Percentiles rank a stretch among this genome's conserved stretches.
Conservation (phyloP, 2,888 invertebrate genomes). For the Apotomis capreana region DNA sequence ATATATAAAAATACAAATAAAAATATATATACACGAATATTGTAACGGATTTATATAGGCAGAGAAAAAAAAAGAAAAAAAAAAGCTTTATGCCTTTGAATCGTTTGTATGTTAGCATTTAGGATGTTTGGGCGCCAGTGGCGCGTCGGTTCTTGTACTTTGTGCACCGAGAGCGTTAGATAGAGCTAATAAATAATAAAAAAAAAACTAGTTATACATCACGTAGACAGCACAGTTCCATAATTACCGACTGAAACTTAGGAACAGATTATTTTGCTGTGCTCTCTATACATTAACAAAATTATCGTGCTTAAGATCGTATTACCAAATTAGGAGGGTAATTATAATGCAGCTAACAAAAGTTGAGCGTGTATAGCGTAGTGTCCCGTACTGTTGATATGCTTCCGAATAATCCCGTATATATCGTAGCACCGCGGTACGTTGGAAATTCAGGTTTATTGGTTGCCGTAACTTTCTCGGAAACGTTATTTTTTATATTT, state of each 20-base stretch:
- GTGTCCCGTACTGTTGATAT: constrained; percentile 66
- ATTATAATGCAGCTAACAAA: constrained; percentile 52
- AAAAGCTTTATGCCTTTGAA: constrained; percentile 81
- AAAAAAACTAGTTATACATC: constrained; percentile 60
- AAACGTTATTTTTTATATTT: constrained; percentile 58
- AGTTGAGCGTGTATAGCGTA: constrained; percentile 63
- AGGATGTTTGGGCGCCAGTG: constrained; percentile 69
- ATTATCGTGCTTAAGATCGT: constrained; percentile 72
- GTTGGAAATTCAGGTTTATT: constrained; percentile 54
- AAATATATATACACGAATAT: constrained; percentile 83
- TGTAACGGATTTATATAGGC: constrained; percentile 78
- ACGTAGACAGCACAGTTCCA: constrained; percentile 56
- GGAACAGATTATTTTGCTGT: constrained; percentile 47
- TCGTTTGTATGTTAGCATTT: constrained; percentile 78
- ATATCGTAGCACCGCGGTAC: constrained; percentile 55
- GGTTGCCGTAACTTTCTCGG: constrained; percentile 52
- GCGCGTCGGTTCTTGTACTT: constrained; percentile 64
- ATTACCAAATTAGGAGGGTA: constrained; percentile 68
- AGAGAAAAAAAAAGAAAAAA: constrained; percentile 71
- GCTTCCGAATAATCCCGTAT: constrained; percentile 63
- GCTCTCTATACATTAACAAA: constrained; percentile 56
- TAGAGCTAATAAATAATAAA: constrained; percentile 70
- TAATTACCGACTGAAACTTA: constrained; percentile 41
- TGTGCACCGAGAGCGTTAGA: constrained; percentile 77
- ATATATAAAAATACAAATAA: constrained; percentile 80